These are phyloP conservation scores for Diglossa brunneiventris DNA, from an alignment of 2,113 vertebrate genomes.

Conservation along the genomic window DNA sequence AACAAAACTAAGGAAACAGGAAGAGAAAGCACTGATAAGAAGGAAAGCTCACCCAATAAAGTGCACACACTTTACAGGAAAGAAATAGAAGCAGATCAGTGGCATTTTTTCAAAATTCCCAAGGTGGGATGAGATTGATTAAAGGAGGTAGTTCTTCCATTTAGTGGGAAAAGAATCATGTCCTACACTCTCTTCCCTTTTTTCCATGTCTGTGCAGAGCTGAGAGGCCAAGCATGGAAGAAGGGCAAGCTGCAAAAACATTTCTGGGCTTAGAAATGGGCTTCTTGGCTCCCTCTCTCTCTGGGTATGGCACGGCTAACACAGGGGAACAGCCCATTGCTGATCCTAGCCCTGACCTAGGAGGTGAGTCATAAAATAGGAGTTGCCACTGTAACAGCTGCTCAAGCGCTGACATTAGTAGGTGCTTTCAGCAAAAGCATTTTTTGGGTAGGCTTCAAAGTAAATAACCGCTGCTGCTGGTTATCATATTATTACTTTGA, in stretches of 20 bases:
- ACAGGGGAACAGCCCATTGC: background rate
- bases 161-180: background rate
- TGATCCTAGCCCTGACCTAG: background rate
- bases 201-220: accelerated
- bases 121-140: background rate
- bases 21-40: background rate
- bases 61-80: background rate
- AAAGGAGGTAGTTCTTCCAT: background rate
- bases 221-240: background rate
- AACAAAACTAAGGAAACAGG: background rate
- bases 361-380: background rate
- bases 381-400: background rate
- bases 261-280: background rate
- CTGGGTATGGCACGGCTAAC: background rate
- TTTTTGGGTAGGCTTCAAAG: conserved; percentile 35
- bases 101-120: background rate
- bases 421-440: background rate
- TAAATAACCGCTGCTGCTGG: background rate
- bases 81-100: background rate
- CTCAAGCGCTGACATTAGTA: background rate
- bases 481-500: background rate
- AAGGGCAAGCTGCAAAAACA: background rate
- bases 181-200: background rate
- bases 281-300: background rate
- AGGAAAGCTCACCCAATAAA: background rate